Evolutionary conservation across 92 coral and sea anemone species (phyloP).

Genomic region (Plumapathes pennacea): DNA sequence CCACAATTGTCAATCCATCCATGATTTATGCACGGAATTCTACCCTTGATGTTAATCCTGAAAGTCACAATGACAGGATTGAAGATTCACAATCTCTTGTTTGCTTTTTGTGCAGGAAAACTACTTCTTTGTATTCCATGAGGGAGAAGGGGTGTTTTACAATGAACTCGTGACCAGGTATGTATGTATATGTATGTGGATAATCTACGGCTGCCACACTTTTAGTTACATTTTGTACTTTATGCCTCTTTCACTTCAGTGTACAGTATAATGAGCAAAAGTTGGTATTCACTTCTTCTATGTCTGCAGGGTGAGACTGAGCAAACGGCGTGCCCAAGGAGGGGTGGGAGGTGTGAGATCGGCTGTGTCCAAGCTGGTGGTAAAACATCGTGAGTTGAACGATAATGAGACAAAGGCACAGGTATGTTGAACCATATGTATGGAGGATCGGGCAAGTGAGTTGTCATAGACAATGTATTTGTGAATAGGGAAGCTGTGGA

Average conservation of each 20-base stretch:
- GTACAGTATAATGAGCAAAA: not conserved
- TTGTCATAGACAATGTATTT: no score
- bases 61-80: not conserved
- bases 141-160: constrained; percentile 96
- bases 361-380: constrained; percentile 93
- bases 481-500: no score
- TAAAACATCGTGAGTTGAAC: constrained; percentile 87
- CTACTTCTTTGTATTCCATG: constrained; percentile 96
- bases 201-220: not conserved
- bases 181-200: no score
- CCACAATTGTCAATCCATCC: not conserved
- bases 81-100: not conserved
- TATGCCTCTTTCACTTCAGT: no score
- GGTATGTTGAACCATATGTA: constrained; percentile 32
- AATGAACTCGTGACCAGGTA: constrained; percentile 97
- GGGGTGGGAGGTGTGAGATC: constrained; percentile 98
- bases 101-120: constrained; percentile 65
- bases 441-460: no score
- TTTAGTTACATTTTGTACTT: not conserved
- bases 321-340: constrained; percentile 95
- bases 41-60: no score
- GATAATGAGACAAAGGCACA: constrained; percentile 85
- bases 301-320: constrained; percentile 79
- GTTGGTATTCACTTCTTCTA: not conserved
- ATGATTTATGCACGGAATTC: no score